These are phyloP conservation scores for Halictus ligatus DNA, from an alignment of 2,888 invertebrate genomes.

Conservation along the genomic window DNA sequence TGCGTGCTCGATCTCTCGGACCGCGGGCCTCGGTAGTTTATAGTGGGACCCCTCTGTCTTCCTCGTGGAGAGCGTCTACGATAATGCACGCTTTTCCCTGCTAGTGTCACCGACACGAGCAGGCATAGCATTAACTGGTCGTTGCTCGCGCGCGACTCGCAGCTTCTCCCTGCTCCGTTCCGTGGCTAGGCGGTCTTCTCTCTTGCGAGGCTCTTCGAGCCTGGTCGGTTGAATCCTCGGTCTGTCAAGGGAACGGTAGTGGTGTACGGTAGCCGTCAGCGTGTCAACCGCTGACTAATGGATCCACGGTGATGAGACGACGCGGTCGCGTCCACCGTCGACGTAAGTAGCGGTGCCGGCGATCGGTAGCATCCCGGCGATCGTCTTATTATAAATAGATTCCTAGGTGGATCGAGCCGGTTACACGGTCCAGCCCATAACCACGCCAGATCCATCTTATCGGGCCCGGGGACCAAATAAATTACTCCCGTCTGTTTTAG, in stretches of 20 bases:
- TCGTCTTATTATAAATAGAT: conserved; percentile 77
- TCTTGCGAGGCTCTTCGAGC: not conserved
- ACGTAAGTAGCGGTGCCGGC: conserved; percentile 65
- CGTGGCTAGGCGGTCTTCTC: not conserved
- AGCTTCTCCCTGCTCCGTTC: not conserved
- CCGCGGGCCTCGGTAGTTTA: conserved; percentile 62
- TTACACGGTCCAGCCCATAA: conserved; percentile 45
- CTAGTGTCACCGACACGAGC: conserved; percentile 68
- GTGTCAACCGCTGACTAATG: conserved; percentile 79
- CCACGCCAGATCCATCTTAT: conserved; percentile 74
- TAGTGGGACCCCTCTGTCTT: conserved; percentile 57
- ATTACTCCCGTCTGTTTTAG: conserved; percentile 60
- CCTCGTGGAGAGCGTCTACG: conserved; percentile 46
- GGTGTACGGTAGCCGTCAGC: conserved; percentile 73
- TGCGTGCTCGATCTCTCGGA: conserved; percentile 69
- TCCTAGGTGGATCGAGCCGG: conserved; percentile 64
- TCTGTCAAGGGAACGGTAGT: conserved; percentile 68
- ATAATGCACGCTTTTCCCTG: conserved; percentile 75
- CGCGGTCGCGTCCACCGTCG: conserved; percentile 61
- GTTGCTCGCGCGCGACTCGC: conserved; percentile 68
- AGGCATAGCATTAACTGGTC: conserved; percentile 80
- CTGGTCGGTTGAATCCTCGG: conserved; percentile 55
- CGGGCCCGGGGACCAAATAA: conserved; percentile 63
- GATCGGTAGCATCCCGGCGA: conserved; percentile 65
- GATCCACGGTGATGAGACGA: conserved; percentile 75